A percentile compares a stretch with the other conserved stretches of the same genome.
Conservation (phyloP, 1,140 invertebrate genomes). For the Brachionus calyciflorus region DNA sequence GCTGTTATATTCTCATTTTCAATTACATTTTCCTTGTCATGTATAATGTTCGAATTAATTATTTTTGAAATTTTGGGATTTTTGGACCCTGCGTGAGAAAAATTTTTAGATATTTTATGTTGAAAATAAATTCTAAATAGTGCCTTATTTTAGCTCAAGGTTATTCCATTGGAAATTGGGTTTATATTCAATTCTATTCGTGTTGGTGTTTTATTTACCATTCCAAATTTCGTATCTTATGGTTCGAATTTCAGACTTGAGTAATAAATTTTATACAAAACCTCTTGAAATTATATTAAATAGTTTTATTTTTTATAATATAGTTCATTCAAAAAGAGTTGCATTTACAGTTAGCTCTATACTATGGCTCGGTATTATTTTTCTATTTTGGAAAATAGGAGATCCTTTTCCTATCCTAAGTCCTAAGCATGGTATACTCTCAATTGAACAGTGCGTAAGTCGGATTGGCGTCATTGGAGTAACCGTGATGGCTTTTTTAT, state of each 20-base stretch:
- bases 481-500: slow-evolving; percentile 96
- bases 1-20: slow-evolving; percentile 94
- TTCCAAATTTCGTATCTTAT: slow-evolving; percentile 90
- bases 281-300: neutral
- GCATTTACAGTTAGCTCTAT: slow-evolving; percentile 72
- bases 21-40: slow-evolving; percentile 90
- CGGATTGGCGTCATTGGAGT: slow-evolving; percentile 95
- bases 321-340: slow-evolving; percentile 67
- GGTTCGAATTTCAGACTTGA: neutral
- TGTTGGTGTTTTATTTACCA: slow-evolving; percentile 91
- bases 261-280: neutral
- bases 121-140: neutral
- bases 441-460: slow-evolving; percentile 91
- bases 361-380: slow-evolving; percentile 86
- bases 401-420: slow-evolving; percentile 97
- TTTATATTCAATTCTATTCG: slow-evolving; percentile 83
- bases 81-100: slow-evolving; percentile 72
- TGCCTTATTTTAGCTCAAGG: slow-evolving; percentile 71
- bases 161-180: slow-evolving; percentile 93
- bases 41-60: slow-evolving; percentile 98
- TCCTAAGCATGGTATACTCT: slow-evolving; percentile 83
- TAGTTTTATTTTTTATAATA: slow-evolving; percentile 50
- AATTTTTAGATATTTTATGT: neutral
- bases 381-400: slow-evolving; percentile 97
- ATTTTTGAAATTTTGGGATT: slow-evolving; percentile 98